Conservation (phyloP, 2,797 vertebrate species). For the Triplophysa bombifrons region DNA sequence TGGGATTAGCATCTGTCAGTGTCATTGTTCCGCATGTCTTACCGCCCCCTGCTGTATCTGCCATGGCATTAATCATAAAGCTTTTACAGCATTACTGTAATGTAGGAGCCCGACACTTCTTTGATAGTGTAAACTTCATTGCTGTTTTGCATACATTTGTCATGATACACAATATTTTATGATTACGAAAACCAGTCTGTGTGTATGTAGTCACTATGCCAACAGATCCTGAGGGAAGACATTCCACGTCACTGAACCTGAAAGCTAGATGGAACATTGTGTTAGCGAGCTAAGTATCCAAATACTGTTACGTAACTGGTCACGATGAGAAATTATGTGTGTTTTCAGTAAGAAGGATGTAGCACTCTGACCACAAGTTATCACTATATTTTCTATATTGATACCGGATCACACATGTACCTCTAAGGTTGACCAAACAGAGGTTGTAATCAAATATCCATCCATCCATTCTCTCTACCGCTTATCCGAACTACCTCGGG, state of each 20-base stretch:
- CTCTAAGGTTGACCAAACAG: no score
- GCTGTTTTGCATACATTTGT: neutral
- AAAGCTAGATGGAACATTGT: slow-evolving; percentile 27
- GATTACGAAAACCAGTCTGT: neutral
- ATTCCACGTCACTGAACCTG: neutral
- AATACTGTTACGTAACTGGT: slow-evolving; percentile 58
- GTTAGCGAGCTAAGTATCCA: slow-evolving; percentile 36
- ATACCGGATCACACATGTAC: no score
- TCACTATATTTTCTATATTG: neutral
- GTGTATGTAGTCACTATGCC: neutral
- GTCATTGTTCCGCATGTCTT: slow-evolving; percentile 47
- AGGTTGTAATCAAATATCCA: no score
- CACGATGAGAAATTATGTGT: neutral
- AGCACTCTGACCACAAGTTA: neutral
- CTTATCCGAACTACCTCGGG: no score
- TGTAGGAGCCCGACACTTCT: neutral
- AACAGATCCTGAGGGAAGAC: slow-evolving; percentile 13
- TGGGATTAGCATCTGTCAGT: slow-evolving; percentile 55
- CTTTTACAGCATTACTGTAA: slow-evolving; percentile 10
- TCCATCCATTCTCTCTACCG: no score
- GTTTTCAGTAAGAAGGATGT: neutral
- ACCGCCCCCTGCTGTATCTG: slow-evolving; percentile 60
- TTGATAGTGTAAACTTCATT: neutral
- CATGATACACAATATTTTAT: neutral
- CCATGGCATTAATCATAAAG: slow-evolving; percentile 28